A percentile compares a stretch with the other conserved stretches of the same genome.
Conservation (phyloP, 2,888 invertebrate species). For the Anthophora plumipes region DNA sequence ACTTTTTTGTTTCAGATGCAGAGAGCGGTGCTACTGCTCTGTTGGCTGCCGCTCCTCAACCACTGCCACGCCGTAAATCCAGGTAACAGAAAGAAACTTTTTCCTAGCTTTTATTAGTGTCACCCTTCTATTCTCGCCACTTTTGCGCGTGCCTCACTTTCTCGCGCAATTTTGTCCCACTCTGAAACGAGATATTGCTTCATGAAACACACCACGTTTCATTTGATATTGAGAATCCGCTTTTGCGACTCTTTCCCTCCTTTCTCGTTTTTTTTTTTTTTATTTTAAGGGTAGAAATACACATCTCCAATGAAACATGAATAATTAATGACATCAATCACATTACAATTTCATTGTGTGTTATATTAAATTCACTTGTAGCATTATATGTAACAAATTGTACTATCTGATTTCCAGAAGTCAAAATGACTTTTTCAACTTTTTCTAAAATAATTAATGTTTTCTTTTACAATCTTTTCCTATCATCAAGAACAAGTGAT, state of each 20-base stretch:
- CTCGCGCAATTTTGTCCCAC: background rate
- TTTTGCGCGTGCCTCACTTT: background rate
- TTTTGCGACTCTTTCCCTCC: background rate
- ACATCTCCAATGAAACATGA: background rate
- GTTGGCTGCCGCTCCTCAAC: conserved; percentile 84
- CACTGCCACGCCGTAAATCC: conserved; percentile 84
- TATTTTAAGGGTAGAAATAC: too few species aligned
- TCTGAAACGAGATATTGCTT: background rate
- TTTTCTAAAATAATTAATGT: too few species aligned
- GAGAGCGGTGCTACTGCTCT: conserved; percentile 83
- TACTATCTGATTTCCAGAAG: too few species aligned
- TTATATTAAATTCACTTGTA: too few species aligned
- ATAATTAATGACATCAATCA: background rate
- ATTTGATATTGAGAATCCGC: background rate
- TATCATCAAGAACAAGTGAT: too few species aligned
- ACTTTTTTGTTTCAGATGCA: conserved; percentile 81
- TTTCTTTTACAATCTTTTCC: too few species aligned
- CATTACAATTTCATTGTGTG: background rate
- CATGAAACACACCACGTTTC: background rate
- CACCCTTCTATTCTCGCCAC: background rate
- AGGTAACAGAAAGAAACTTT: conserved; percentile 73
- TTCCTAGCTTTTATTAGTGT: background rate
- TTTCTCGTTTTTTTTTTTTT: background rate
- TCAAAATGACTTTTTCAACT: too few species aligned
- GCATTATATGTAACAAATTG: too few species aligned